Base-by-base conservation (phyloP, 1,140 invertebrate species). In the Nomia melanderi region DNA sequence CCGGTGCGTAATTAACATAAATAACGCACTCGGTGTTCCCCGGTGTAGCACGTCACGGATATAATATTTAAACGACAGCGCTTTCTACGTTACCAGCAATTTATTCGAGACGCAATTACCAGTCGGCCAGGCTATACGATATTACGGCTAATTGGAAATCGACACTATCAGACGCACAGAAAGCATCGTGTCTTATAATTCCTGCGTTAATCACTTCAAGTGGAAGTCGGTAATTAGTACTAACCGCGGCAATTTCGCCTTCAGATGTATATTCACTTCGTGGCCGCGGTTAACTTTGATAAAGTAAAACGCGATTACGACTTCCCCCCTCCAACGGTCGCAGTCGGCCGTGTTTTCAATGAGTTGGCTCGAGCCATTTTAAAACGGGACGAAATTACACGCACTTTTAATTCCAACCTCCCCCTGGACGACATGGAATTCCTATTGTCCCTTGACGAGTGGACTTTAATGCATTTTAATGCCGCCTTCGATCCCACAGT, bases 101-200 rank as follows among this genome's bases (percentile, higher is more conserved):
- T 83, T 82, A 83, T 83, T 82, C 81, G 53, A 50, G 63, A 59
- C 27, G 81, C 81, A 78, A 83, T 82, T 83, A 78, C 57, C 56
- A 67, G 27, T 7, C 53, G 33, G 41, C 44, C 20, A 31, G 57
- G 81, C 74, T 73, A 82, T 82, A 83, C 66, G 80, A 81, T 82
- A 83, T 73, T 66, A 78, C 70, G 27, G 63, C 81, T 83, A 83
- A 83, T 83, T 81, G 81, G 81, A 83, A 82, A 83, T 83, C 79
- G 81, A 82, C 81, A 83, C 81, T 77, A 81, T 78, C 63, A 64
- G 50, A 78, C 69, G 70, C 75, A 73, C 59, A 59, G 75, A 83
- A 73, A 73, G 63, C 81, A 78, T 73, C 81, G 65, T 83, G 73
- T 82, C 79, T 83, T 78, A 71, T 78, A 83, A 78, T 70, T 70